Conservation (phyloP, 2,888 invertebrate species). For the Neoascia interrupta region DNA sequence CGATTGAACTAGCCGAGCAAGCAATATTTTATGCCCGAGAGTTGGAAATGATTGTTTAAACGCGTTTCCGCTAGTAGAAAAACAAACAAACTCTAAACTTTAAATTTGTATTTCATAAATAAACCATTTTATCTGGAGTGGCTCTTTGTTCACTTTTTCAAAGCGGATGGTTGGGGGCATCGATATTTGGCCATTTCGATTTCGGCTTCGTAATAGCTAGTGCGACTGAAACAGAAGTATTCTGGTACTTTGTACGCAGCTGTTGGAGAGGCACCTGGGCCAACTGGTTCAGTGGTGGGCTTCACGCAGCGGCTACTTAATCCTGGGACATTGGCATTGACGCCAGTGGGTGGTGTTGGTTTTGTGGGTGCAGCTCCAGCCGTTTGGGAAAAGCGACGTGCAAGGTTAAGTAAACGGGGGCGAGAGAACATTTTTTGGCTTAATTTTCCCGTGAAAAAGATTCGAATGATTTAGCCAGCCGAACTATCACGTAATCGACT, state of each 20-base stretch:
- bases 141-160: conserved; percentile 71
- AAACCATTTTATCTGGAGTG: conserved; percentile 55
- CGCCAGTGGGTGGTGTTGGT: conserved; percentile 44
- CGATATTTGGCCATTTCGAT: conserved; percentile 90
- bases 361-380: conserved; percentile 50
- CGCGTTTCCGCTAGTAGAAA: conserved; percentile 16
- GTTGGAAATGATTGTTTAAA: conserved; percentile 98
- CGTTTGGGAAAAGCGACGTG: conserved; percentile 71
- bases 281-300: conserved; percentile 79
- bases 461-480: too few relatives aligned
- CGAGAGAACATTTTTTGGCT: conserved; percentile 44
- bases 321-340: conserved; percentile 83
- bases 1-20: conserved; percentile 93
- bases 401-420: conserved; percentile 5
- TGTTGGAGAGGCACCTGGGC: conserved; percentile 76
- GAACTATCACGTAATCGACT: conserved; percentile 48
- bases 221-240: conserved; percentile 89
- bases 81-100: conserved; percentile 51
- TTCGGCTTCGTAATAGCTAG: conserved; percentile 91
- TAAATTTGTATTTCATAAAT: conserved; percentile 62
- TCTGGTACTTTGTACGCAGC: conserved; percentile 92
- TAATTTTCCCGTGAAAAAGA: too few relatives aligned
- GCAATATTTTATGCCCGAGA: conserved; percentile 98
- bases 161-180: conserved; percentile 87
- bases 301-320: conserved; percentile 83